phyloP scores from a whole-genome alignment of 2,888 invertebrate species.

The Megalurothrips usitatus region DNA sequence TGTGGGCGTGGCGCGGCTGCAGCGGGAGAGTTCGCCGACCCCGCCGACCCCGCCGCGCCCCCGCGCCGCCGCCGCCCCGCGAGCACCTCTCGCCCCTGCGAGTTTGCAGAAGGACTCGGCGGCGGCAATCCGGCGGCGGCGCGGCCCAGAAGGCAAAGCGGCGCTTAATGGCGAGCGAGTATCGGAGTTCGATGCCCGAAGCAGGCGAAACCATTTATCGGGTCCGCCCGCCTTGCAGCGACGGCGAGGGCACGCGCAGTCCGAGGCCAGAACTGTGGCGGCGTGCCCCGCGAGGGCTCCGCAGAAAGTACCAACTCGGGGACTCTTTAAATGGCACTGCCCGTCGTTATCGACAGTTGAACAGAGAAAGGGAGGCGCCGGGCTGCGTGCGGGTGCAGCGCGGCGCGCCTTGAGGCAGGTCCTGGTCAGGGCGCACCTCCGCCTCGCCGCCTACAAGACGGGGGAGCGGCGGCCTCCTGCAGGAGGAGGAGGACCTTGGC shows the following conservation, averaged over 20 bases:
- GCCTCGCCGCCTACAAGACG: neutral
- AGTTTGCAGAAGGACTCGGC: neutral
- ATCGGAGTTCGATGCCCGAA: too few species aligned
- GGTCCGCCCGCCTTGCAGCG: too few species aligned
- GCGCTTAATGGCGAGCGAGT: too few species aligned
- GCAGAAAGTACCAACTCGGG: too few species aligned
- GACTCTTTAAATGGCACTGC: too few species aligned
- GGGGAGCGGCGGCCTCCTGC: neutral
- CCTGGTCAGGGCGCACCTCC: neutral
- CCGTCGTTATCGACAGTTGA: too few species aligned
- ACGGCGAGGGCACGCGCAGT: too few species aligned
- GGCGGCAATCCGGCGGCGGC: neutral
- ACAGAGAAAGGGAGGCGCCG: neutral
- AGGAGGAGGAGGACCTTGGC: neutral
- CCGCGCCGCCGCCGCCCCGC: neutral
- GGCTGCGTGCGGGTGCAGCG: neutral
- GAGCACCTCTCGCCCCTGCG: neutral
- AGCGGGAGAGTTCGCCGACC: neutral
- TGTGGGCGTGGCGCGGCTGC: neutral
- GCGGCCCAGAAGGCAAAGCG: too few species aligned
- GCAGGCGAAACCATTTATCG: too few species aligned
- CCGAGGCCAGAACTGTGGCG: too few species aligned
- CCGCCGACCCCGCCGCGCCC: neutral
- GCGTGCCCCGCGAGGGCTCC: too few species aligned
- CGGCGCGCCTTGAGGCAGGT: neutral